Conservation (phyloP, 2,888 invertebrate species). For the Taphrorychus bicolor region DNA sequence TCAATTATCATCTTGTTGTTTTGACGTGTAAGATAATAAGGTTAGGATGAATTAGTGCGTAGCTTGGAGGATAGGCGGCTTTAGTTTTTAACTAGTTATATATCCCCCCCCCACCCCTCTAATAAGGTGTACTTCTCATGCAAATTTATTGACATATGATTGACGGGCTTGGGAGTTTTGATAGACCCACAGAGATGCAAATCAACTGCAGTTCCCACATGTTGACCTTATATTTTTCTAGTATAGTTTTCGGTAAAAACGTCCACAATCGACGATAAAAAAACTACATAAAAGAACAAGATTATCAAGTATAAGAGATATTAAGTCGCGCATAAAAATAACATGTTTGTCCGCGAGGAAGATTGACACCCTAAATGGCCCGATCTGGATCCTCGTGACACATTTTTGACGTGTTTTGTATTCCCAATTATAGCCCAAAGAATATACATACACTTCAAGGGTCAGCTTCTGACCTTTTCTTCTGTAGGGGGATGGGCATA, state of each 20-base stretch:
- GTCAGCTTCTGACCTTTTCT: constrained; percentile 41
- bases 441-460: constrained; percentile 49
- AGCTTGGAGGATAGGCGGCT: constrained; percentile 12
- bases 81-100: neutral
- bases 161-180: no score
- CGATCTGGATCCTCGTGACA: constrained; percentile 47
- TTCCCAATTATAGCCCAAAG: constrained; percentile 56
- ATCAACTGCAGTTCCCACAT: neutral
- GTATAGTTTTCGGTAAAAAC: constrained; percentile 13
- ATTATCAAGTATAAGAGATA: constrained; percentile 37
- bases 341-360: constrained; percentile 48
- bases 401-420: constrained; percentile 55
- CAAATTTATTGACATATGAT: constrained; percentile 27
- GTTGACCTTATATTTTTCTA: constrained; percentile 5
- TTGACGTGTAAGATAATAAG: constrained; percentile 60
- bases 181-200: neutral
- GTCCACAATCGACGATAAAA: constrained; percentile 12
- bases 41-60: constrained; percentile 51
- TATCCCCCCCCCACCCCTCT: no score
- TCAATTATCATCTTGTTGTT: constrained; percentile 61
- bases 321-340: constrained; percentile 43
- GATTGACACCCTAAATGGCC: constrained; percentile 48
- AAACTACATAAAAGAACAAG: constrained; percentile 25
- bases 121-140: neutral
- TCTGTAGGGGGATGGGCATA: constrained; percentile 19